Percentiles rank a stretch among this genome's conserved stretches.
phyloP scores from a whole-genome alignment of 2,888 invertebrate genomes.

The Gymnosoma rotundatum region DNA sequence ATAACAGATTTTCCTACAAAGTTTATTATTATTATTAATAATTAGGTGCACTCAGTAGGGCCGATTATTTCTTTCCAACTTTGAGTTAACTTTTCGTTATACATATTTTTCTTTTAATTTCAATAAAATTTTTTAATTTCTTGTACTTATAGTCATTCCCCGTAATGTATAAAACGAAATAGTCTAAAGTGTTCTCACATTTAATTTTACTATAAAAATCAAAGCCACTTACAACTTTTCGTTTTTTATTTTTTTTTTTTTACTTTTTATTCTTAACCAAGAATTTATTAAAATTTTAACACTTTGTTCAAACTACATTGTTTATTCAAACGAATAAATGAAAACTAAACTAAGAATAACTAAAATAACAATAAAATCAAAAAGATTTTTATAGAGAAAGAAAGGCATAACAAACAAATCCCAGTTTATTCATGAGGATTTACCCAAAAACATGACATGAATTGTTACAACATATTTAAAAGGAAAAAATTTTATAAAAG shows the following conservation, averaged over 20 bases:
- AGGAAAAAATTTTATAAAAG: too few species aligned
- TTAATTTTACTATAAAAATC: background rate
- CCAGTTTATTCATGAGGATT: background rate
- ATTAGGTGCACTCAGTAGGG: too few species aligned
- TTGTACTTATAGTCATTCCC: too few species aligned
- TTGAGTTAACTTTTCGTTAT: too few species aligned
- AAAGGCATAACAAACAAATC: background rate
- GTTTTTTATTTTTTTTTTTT: background rate
- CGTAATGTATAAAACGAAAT: background rate
- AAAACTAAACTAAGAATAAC: constrained; percentile 14
- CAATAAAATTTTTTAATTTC: too few species aligned
- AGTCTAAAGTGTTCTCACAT: background rate
- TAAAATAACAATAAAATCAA: background rate
- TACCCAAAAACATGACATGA: constrained; percentile 7
- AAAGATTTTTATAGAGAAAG: background rate
- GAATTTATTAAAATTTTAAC: constrained; percentile 37
- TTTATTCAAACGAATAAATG: constrained; percentile 45
- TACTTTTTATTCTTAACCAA: background rate
- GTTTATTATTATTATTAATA: too few species aligned
- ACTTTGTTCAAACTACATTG: constrained; percentile 34
- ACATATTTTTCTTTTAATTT: too few species aligned
- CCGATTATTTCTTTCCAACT: too few species aligned
- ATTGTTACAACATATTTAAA: constrained; percentile 15
- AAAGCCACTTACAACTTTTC: constrained; percentile 29
- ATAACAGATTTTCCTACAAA: too few species aligned